Evolutionary conservation across 1,140 invertebrate genomes (phyloP).

Genomic region (Drosophila elegans): DNA sequence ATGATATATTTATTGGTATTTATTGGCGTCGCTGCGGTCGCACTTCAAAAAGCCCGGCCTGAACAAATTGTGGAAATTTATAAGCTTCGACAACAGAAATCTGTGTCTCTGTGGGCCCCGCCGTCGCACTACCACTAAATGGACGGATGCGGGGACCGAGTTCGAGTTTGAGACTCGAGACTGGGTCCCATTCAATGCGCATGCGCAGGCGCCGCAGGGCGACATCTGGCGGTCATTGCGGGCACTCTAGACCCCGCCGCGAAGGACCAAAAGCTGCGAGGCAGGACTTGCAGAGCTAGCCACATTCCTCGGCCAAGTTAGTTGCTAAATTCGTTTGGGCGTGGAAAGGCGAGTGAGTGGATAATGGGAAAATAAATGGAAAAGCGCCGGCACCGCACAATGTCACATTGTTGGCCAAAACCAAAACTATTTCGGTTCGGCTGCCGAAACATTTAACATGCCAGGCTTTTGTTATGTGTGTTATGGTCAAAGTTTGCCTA

Average conservation of each 20-base stretch:
- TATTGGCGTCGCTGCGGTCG: slow-evolving; percentile 57
- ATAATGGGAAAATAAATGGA: slow-evolving; percentile 41
- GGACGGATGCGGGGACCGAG: background rate
- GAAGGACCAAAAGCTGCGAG: slow-evolving; percentile 48
- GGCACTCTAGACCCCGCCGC: slow-evolving; percentile 21
- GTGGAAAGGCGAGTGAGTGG: slow-evolving; percentile 45
- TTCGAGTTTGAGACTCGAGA: background rate
- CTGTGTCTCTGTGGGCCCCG: slow-evolving; percentile 16
- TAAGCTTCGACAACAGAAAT: slow-evolving; percentile 36
- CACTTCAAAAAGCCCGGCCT: slow-evolving; percentile 69
- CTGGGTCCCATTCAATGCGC: background rate
- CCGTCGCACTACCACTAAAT: slow-evolving; percentile 2
- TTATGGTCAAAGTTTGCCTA: slow-evolving; percentile 60
- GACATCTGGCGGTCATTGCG: slow-evolving; percentile 63
- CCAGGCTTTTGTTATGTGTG: slow-evolving; percentile 46
- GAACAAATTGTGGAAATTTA: slow-evolving; percentile 69
- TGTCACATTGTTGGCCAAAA: slow-evolving; percentile 72
- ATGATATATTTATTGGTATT: slow-evolving; percentile 81
- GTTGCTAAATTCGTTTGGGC: slow-evolving; percentile 38
- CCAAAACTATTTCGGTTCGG: slow-evolving; percentile 49
- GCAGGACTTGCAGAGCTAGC: slow-evolving; percentile 54
- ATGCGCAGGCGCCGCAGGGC: slow-evolving; percentile 61
- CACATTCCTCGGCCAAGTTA: slow-evolving; percentile 25
- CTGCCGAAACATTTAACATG: slow-evolving; percentile 38
- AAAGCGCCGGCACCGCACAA: slow-evolving; percentile 53